These are phyloP conservation scores for Zophobas atratus DNA, from an alignment of 1,140 invertebrate species.

Conservation along the genomic window DNA sequence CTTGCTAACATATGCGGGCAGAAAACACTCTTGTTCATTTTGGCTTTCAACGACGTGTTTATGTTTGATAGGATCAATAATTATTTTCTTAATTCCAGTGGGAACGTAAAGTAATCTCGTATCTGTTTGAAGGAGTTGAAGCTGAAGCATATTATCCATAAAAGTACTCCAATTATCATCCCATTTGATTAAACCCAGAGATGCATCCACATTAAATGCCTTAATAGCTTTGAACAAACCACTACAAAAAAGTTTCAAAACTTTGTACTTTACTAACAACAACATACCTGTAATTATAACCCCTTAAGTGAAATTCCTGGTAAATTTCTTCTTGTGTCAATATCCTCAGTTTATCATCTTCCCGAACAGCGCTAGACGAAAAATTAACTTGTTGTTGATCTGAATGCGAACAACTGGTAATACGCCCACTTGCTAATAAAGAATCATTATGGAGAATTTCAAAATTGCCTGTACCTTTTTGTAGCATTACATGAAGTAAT, in stretches of 20 bases:
- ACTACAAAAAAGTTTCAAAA: constrained; percentile 42
- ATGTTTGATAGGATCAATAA: constrained; percentile 78
- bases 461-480: constrained; percentile 86
- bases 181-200: constrained; percentile 74
- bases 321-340: constrained; percentile 82
- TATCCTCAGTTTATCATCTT: neutral
- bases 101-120: constrained; percentile 85
- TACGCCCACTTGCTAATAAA: constrained; percentile 25
- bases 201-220: constrained; percentile 67
- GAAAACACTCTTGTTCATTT: no score
- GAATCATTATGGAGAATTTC: constrained; percentile 70
- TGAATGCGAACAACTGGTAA: neutral
- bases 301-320: constrained; percentile 75
- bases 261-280: no score
- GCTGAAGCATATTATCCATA: constrained; percentile 74
- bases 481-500: constrained; percentile 86
- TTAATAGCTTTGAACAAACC: constrained; percentile 53
- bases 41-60: no score
- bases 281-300: constrained; percentile 83
- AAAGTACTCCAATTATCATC: constrained; percentile 90
- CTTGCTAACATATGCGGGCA: constrained; percentile 63
- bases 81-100: constrained; percentile 85
- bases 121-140: constrained; percentile 83
- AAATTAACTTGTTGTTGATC: neutral
- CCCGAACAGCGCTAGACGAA: neutral